Evolutionary conservation across 2,113 vertebrate genomes (phyloP).

Genomic region (Asarcornis scutulata): DNA sequence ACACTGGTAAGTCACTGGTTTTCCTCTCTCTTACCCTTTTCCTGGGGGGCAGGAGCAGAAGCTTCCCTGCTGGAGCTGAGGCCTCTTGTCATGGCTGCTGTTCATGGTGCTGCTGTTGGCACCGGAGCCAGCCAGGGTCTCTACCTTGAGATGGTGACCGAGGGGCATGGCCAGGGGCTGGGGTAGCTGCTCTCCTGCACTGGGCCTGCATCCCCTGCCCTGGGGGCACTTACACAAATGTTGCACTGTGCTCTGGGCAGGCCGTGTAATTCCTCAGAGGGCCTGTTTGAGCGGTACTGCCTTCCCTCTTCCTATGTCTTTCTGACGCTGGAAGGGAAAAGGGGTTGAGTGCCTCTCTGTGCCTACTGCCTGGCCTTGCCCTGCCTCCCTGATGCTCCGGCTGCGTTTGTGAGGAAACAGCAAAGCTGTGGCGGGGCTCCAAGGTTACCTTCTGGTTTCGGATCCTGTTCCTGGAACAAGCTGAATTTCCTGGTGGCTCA

Average conservation of each 20-base stretch:
- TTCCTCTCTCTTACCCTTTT: neutral
- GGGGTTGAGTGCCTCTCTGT: neutral
- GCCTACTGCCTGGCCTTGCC: neutral
- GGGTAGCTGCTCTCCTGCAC: rapidly evolving
- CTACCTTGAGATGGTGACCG: rapidly evolving
- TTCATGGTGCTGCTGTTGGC: rapidly evolving
- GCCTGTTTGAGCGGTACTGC: rapidly evolving
- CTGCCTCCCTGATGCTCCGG: neutral
- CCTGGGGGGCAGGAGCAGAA: too few relatives aligned
- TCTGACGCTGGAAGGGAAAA: rapidly evolving
- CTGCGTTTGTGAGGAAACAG: neutral
- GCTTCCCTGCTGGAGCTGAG: rapidly evolving
- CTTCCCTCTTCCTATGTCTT: neutral
- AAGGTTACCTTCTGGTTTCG: neutral
- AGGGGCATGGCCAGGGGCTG: neutral
- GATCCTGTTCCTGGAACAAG: constrained; percentile 5
- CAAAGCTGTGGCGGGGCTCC: neutral
- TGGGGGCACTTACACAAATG: rapidly evolving
- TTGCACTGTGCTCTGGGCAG: neutral
- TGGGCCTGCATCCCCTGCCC: rapidly evolving
- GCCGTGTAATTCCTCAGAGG: rapidly evolving
- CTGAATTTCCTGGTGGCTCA: neutral
- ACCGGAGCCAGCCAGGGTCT: neutral
- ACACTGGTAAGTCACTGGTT: rapidly evolving
- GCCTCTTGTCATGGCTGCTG: neutral